Evolutionary conservation across 2,888 invertebrate genomes (phyloP).

Genomic region (Agrotis ipsilon): DNA sequence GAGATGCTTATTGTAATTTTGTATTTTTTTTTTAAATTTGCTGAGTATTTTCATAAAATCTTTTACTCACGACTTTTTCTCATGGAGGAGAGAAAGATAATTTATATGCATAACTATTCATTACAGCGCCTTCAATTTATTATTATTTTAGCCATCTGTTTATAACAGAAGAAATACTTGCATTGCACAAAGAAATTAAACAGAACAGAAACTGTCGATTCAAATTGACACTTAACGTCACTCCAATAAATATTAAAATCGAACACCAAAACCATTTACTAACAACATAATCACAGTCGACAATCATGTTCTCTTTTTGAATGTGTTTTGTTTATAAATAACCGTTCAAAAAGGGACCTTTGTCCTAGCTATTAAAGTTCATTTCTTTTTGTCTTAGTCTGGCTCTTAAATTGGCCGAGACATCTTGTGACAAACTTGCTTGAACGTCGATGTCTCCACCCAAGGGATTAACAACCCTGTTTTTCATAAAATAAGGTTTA

Average conservation of each 20-base stretch:
- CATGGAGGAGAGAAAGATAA: too few species aligned
- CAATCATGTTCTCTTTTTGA: slow-evolving; percentile 62
- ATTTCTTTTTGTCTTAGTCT: slow-evolving; percentile 69
- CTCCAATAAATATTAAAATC: slow-evolving; percentile 50
- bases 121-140: too few species aligned
- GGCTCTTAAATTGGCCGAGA: slow-evolving; percentile 84
- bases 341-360: slow-evolving; percentile 66
- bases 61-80: too few species aligned
- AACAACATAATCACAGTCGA: slow-evolving; percentile 57
- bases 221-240: slow-evolving; percentile 42
- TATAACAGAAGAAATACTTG: not conserved
- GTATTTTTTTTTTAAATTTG: too few species aligned
- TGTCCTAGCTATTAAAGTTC: slow-evolving; percentile 78
- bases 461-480: slow-evolving; percentile 62
- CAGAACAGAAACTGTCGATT: slow-evolving; percentile 5
- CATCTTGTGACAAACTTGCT: slow-evolving; percentile 70
- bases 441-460: slow-evolving; percentile 15
- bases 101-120: too few species aligned
- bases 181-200: slow-evolving; percentile 60
- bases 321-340: slow-evolving; percentile 80
- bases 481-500: slow-evolving; percentile 16
- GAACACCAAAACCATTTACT: slow-evolving; percentile 32
- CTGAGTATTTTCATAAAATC: too few species aligned
- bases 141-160: slow-evolving; percentile 5
- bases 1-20: too few species aligned